Evolutionary conservation across 2,113 vertebrate genomes (phyloP), one percentile per base, ranked within the genome.

Genomic region (Athene noctua): DNA sequence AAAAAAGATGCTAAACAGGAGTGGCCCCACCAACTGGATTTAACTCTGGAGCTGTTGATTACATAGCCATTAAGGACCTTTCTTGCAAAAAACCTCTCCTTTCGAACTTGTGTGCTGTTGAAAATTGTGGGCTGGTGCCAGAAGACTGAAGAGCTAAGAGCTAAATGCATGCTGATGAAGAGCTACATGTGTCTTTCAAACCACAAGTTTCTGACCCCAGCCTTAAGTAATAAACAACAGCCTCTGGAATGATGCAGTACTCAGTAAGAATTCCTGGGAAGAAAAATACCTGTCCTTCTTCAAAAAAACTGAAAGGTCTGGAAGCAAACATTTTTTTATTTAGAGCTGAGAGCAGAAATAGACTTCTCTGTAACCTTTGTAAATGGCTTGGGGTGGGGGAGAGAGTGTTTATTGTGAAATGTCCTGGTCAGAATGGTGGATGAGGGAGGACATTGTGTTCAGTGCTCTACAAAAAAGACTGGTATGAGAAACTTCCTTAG

Each of bases 81-180:
- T 94, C 72, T 90, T 94, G 80, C 75, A 90, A 92, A 86, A 85
- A 92, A 0, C 0, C 1, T 51, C 40, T 93, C 59, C 47, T 81
- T 92, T 90, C 94, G 89, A 47, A 13, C 79, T 96, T 96, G 59
- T 91, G 61, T 74, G 32, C 88, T 74, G 71, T 93, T 96, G 94
- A 96, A 97, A 97, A 94, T 91, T 88, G 81, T 92, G 72, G 32
- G 94, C 82, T 95, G 79, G 57, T 95, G 96, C 94, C 87, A 96
- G 87, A 83, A 78, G 52, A 86, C 61, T 96, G 96, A 96, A 97
- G 96, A 97, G 81, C 74, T 67, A 96, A 97, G 96, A 97, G 81
- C 74, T 67, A 88, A 96, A 94, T 91, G 89, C 82, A 88, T 81
- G 84, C 61, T 95, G 80, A 93, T 62, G 65, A 96, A 95, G 83